Conservation (phyloP, 2,888 invertebrate species). For the Perithous albicinctus region DNA sequence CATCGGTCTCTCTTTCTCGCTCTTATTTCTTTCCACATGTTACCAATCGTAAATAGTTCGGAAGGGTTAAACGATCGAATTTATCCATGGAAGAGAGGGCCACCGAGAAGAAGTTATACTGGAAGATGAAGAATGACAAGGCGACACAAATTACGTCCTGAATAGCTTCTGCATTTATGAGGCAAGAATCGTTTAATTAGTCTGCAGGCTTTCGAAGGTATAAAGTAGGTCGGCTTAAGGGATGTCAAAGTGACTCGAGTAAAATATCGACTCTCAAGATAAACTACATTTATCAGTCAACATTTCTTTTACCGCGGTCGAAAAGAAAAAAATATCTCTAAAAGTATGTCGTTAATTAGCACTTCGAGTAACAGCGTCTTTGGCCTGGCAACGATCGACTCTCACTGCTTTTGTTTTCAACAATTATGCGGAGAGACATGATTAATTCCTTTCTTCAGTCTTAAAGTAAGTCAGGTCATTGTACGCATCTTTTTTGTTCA, state of each 20-base stretch:
- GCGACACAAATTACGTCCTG: conserved; percentile 2
- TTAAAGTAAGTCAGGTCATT: too few relatives aligned
- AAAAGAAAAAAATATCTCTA: neutral
- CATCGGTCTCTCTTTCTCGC: conserved; percentile 18
- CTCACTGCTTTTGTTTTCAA: too few relatives aligned
- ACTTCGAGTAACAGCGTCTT: too few relatives aligned
- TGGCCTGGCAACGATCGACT: too few relatives aligned
- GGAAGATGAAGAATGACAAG: conserved; percentile 11
- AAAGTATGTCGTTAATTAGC: neutral
- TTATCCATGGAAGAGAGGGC: neutral
- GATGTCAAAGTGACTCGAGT: neutral
- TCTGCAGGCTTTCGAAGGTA: conserved; percentile 8
- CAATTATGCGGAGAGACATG: too few relatives aligned
- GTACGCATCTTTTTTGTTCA: too few relatives aligned
- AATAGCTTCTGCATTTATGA: conserved; percentile 4
- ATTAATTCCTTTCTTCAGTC: too few relatives aligned
- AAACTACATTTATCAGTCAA: neutral
- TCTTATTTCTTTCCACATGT: conserved; percentile 1
- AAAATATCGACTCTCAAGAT: neutral
- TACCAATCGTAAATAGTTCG: conserved; percentile 27
- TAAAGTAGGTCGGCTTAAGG: neutral
- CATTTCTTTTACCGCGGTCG: neutral
- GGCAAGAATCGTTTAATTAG: conserved; percentile 47
- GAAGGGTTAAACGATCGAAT: conserved; percentile 29
- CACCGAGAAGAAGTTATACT: conserved; percentile 6